Evolutionary conservation across 2,888 invertebrate species (phyloP).

Genomic region (Pterobdella sp.): DNA sequence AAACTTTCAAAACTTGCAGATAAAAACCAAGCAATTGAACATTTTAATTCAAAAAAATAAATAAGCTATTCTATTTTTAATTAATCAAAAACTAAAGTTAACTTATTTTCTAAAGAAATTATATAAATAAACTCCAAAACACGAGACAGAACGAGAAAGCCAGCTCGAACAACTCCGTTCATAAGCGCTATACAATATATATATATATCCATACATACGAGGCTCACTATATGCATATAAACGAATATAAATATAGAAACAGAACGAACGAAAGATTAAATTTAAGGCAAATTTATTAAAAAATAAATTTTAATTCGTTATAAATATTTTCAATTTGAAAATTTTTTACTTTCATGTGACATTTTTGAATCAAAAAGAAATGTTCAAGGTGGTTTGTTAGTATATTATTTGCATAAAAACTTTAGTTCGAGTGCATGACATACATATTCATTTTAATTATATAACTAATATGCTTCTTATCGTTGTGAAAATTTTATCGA

Average conservation of each 20-base stretch:
- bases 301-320: neutral
- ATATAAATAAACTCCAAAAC: neutral
- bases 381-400: too few relatives aligned
- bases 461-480: too few relatives aligned
- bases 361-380: neutral
- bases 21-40: neutral
- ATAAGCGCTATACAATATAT: constrained; percentile 5
- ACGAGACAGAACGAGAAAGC: constrained; percentile 2
- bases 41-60: neutral
- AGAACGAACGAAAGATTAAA: too few relatives aligned
- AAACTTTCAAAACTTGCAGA: neutral
- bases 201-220: neutral
- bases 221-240: neutral
- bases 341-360: neutral
- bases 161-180: constrained; percentile 5
- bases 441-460: too few relatives aligned
- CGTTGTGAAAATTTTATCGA: too few relatives aligned
- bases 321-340: neutral
- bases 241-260: neutral
- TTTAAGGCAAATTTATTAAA: neutral
- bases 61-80: neutral
- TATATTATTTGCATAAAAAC: neutral
- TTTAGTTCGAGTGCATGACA: neutral
- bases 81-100: neutral
- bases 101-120: neutral